Evolutionary conservation across 2,888 invertebrate genomes (phyloP).

Genomic region (Drosophila fungiperda): DNA sequence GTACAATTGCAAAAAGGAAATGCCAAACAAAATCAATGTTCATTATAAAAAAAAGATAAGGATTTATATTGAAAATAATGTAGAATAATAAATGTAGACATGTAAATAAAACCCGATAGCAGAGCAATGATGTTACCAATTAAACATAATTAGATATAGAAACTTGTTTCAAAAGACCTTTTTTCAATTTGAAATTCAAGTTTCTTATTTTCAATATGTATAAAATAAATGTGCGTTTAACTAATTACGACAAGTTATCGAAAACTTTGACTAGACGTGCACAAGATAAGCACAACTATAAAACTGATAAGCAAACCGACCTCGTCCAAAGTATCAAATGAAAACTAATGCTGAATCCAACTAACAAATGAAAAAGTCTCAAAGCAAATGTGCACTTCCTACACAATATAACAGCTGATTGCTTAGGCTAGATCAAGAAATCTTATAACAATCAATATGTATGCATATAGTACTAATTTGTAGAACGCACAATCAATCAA

Average conservation of each 20-base stretch:
- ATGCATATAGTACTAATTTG: not conserved
- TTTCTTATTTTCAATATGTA: conserved; percentile 11
- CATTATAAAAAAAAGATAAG: not conserved
- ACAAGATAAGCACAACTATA: conserved; percentile 34
- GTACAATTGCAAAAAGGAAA: conserved; percentile 48
- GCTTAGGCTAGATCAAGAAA: conserved; percentile 62
- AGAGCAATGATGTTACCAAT: conserved; percentile 1
- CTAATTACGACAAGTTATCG: conserved; percentile 35
- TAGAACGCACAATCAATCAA: conserved; percentile 36
- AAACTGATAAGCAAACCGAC: conserved; percentile 41
- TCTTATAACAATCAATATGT: conserved; percentile 45
- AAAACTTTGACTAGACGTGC: conserved; percentile 1
- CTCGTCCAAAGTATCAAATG: conserved; percentile 46
- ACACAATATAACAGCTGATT: conserved; percentile 24
- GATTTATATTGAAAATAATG: not conserved
- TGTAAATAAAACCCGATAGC: not conserved
- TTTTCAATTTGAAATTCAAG: conserved; percentile 24
- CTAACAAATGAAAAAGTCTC: conserved; percentile 18
- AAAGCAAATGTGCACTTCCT: conserved; percentile 12
- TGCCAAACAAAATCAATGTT: conserved; percentile 29
- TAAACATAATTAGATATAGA: conserved; percentile 8
- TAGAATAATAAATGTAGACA: not conserved
- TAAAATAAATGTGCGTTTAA: conserved; percentile 22
- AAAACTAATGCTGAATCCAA: conserved; percentile 3
- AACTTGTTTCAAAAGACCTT: conserved; percentile 36